These are phyloP conservation scores for Rousettus madagascariensis DNA, from an alignment of 2,797 vertebrate genomes.

Conservation along the genomic window DNA sequence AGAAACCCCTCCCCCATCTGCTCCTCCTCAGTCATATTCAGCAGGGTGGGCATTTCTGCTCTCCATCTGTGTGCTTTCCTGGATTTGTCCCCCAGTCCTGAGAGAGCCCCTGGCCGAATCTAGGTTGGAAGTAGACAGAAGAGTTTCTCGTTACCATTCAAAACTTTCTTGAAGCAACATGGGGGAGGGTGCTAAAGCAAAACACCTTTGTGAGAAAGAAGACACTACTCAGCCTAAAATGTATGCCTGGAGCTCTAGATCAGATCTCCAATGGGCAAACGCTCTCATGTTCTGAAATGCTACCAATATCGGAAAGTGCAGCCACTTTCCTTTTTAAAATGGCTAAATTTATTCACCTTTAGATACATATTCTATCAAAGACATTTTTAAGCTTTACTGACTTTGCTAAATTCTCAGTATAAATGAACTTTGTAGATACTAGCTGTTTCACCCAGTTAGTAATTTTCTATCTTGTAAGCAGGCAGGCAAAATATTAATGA, in stretches of 20 bases:
- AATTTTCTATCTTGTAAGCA: slow-evolving; percentile 16
- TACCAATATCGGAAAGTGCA: neutral
- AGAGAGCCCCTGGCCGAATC: neutral
- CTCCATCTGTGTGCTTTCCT: rapidly evolving
- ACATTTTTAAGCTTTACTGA: neutral
- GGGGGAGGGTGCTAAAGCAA: neutral
- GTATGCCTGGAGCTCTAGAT: neutral
- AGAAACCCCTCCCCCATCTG: neutral
- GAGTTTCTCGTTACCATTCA: neutral
- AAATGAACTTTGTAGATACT: neutral
- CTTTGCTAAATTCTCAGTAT: neutral
- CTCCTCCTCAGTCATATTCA: rapidly evolving
- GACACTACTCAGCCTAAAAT: neutral
- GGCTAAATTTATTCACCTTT: slow-evolving; percentile 14
- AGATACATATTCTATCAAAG: neutral
- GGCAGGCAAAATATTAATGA: neutral
- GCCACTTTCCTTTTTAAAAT: neutral
- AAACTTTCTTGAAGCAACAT: neutral
- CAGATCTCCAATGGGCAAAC: rapidly evolving
- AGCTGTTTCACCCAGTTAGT: neutral
- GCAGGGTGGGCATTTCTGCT: neutral
- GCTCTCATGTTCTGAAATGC: neutral
- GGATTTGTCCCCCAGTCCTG: neutral
- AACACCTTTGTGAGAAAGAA: neutral
- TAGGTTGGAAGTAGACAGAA: neutral